Evolutionary conservation across 2,888 invertebrate genomes (phyloP), one percentile per base, ranked within the genome.

Genomic region (Tetramorium bicarinatum): DNA sequence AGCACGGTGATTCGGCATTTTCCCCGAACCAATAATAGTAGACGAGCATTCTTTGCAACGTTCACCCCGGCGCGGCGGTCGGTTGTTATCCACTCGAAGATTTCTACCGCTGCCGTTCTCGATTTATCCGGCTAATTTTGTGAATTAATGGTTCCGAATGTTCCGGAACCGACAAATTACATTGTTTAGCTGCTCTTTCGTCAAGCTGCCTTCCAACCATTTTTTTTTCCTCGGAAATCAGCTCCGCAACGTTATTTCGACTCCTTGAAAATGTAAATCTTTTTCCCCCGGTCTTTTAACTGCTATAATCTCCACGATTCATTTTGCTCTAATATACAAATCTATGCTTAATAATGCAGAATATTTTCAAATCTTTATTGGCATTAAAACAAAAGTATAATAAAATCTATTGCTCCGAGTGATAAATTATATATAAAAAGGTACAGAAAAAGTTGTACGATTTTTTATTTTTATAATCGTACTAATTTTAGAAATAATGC

Each of bases 121-220:
- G 88, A 91, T 91, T 90, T 86, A 91, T 89, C 87, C 83, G 85
- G 85, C 87, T 90, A 91, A 90, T 90, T 88, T 90, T 74, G 83
- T 84, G 88, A 91, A 91, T 91, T 90, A 87, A 90, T 89, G 90
- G 81, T 82, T 74, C 54, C 59, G 71, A 67, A 74, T 61, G 66
- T 66, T 72, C 62, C 34, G 41, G 49, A 61, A 72, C 56, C 88
- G 86, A 82, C 87, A 87, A 87, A 90, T 86, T 83, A 90, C 86
- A 83, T 85, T 86, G 88, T 87, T 88, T 84, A 84, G 87, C 77
- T 82, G 84, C 61, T 21, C 49, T 44, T 83, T 69, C 79, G 72
- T 80, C 72, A 80, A 80, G 59, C 38, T 59, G 38, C 13, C 29
- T 67, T 21, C 3, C 62, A 52, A 62, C 52, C n/a, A 52, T 52